Evolutionary conservation across 2,888 invertebrate genomes (phyloP), one percentile per base, ranked within the genome.

Genomic region (Drosophila ochracea): DNA sequence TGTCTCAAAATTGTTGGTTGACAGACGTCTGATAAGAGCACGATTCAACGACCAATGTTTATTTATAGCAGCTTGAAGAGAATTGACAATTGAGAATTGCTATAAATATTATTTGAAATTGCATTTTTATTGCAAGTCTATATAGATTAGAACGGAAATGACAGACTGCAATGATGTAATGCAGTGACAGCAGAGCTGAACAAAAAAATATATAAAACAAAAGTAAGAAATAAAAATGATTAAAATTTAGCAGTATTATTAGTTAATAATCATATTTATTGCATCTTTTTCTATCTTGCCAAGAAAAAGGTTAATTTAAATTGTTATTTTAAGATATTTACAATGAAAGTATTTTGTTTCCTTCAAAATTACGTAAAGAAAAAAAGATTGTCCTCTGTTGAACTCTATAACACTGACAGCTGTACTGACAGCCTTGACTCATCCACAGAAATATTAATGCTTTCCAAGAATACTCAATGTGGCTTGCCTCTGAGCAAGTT

Each of bases 381-480:
- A 33, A n/a, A 35, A 11, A 19, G 39, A 35, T 68, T 53, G 59
- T 31, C n/a, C 47, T 37, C 43, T 28, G 30, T 64, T 59, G 33
- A 75, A 75, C 67, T 62, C 41, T 30, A 28, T 30, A n/a, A n/a
- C 19, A n/a, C 31, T 33, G 31, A 33, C 31, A 3, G 54, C 39
- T 65, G 54, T 61, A 50, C 37, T 49, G 52, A 50, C 66, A 49
- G 57, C 33, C 65, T 57, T 76, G 80, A 73, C 68, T 73, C 78
- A 79, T 81, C 58, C 28, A 25, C 68, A 52, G 47, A 77, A 77
- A 43, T 59, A 33, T 73, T 55, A 59, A 67, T 69, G 77, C 60
- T 72, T 83, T 88, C 83, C 73, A 53, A 83, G 85, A 88, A 88
- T 59, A 41, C 63, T 19, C 28, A 61, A 70, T 70, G 80, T 64